These are phyloP conservation scores for Archocentrus centrarchus DNA, from an alignment of 2,113 vertebrate species.

Conservation along the genomic window DNA sequence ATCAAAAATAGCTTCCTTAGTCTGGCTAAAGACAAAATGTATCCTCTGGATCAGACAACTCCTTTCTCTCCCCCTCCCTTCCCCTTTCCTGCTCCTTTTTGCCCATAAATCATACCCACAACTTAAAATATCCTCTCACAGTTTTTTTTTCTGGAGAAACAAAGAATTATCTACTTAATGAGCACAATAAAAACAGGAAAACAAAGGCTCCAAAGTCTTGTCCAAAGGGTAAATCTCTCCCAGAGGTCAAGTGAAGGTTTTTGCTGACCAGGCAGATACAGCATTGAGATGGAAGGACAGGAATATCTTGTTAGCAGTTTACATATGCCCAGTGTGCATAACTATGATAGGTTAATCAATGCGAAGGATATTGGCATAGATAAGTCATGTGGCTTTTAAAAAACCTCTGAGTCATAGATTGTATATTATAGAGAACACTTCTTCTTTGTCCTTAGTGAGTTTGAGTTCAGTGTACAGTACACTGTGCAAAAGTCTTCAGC, in stretches of 20 bases:
- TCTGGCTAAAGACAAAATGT: constrained; percentile 61
- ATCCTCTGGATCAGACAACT: constrained; percentile 53
- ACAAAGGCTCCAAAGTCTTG: constrained; percentile 8
- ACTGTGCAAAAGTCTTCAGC: neutral
- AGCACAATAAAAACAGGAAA: neutral
- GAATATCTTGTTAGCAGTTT: constrained; percentile 28
- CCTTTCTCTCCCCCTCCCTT: neutral
- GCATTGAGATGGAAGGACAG: constrained; percentile 13
- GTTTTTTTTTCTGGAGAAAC: neutral
- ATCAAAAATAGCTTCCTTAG: constrained; percentile 70
- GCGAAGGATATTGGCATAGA: neutral
- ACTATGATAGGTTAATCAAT: constrained; percentile 16
- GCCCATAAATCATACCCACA: constrained; percentile 22
- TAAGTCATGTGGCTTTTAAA: neutral
- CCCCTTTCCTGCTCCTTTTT: neutral
- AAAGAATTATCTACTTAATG: constrained; percentile 13
- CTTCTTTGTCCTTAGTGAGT: neutral
- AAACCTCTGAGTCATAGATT: neutral
- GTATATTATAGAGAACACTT: neutral
- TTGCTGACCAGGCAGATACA: constrained; percentile 37
- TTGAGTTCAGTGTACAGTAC: neutral
- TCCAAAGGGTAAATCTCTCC: constrained; percentile 4
- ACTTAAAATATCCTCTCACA: constrained; percentile 28
- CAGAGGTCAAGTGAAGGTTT: constrained; percentile 53
- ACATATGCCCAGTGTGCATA: constrained; percentile 15